Evolutionary conservation across 2,797 vertebrate species (phyloP).

Genomic region (Lophius americanus): DNA sequence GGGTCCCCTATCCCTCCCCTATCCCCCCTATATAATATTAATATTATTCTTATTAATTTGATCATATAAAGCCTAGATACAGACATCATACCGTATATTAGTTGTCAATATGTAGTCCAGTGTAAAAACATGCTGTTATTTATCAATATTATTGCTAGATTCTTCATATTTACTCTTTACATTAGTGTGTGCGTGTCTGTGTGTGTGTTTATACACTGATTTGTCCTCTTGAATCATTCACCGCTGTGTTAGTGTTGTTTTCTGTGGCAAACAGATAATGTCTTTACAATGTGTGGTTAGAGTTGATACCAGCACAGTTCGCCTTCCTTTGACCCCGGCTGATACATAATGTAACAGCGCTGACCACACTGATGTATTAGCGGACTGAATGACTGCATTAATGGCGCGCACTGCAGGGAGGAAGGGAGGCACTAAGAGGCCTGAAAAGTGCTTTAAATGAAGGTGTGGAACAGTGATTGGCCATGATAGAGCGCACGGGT

Average conservation of each 20-base stretch:
- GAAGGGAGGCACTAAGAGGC: slow-evolving; percentile 57
- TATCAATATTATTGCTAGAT: not conserved
- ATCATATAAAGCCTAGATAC: too few species aligned
- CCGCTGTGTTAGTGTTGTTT: slow-evolving; percentile 43
- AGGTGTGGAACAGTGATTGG: slow-evolving; percentile 61
- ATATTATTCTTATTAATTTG: too few species aligned
- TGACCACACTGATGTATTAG: slow-evolving; percentile 74
- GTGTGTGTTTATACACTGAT: slow-evolving; percentile 4
- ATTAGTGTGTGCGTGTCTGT: slow-evolving; percentile 5
- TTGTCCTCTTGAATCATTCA: slow-evolving; percentile 48
- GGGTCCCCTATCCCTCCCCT: too few species aligned
- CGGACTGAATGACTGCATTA: slow-evolving; percentile 71
- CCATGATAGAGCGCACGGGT: slow-evolving; percentile 13
- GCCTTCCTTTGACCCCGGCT: slow-evolving; percentile 66
- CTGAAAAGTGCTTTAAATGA: slow-evolving; percentile 68
- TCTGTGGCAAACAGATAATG: slow-evolving; percentile 69
- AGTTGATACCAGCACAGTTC: slow-evolving; percentile 70
- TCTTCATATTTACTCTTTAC: not conserved
- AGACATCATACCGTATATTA: too few species aligned
- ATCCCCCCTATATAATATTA: too few species aligned
- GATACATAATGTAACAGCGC: slow-evolving; percentile 78
- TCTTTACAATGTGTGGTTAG: slow-evolving; percentile 77
- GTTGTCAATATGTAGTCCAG: not conserved
- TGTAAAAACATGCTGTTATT: not conserved
- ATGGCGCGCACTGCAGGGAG: slow-evolving; percentile 59